phyloP scores from a whole-genome alignment of 2,113 vertebrate species.

The Myiagra hebetior region DNA sequence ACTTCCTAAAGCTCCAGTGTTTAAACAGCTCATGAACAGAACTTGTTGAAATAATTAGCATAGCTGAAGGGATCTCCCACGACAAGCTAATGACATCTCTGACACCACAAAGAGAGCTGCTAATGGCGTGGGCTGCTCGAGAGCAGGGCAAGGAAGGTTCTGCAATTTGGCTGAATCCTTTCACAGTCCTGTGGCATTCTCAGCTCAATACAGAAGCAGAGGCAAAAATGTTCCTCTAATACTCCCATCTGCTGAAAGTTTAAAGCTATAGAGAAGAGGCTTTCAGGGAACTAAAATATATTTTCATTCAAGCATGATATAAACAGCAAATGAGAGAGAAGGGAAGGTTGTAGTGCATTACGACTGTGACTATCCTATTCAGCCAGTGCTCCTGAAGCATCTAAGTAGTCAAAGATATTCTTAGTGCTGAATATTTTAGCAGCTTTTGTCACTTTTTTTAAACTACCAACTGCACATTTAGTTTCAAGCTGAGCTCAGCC shows the following conservation, averaged over 20 bases:
- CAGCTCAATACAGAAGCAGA: neutral
- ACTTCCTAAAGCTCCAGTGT: neutral
- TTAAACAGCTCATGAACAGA: neutral
- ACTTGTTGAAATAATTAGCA: neutral
- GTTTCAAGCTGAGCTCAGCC: slow-evolving; percentile 49
- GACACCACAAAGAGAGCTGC: neutral
- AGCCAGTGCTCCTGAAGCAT: slow-evolving; percentile 30
- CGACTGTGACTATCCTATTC: neutral
- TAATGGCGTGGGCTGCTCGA: neutral
- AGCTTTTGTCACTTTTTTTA: slow-evolving; percentile 61
- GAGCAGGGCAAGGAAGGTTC: neutral
- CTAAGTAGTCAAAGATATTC: slow-evolving; percentile 49
- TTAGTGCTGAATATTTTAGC: slow-evolving; percentile 59
- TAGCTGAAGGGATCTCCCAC: neutral
- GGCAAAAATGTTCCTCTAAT: neutral
- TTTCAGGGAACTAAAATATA: slow-evolving; percentile 9
- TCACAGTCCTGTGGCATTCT: neutral
- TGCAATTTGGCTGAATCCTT: neutral
- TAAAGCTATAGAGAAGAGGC: neutral
- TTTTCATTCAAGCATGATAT: slow-evolving; percentile 37
- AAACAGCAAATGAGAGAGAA: slow-evolving; percentile 6
- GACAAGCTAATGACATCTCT: neutral
- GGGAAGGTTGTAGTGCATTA: slow-evolving; percentile 20
- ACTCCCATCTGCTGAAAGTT: neutral
- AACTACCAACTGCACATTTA: slow-evolving; percentile 55